Base-by-base conservation (phyloP, 1,140 invertebrate genomes). In the Cotesia glomerata region DNA sequence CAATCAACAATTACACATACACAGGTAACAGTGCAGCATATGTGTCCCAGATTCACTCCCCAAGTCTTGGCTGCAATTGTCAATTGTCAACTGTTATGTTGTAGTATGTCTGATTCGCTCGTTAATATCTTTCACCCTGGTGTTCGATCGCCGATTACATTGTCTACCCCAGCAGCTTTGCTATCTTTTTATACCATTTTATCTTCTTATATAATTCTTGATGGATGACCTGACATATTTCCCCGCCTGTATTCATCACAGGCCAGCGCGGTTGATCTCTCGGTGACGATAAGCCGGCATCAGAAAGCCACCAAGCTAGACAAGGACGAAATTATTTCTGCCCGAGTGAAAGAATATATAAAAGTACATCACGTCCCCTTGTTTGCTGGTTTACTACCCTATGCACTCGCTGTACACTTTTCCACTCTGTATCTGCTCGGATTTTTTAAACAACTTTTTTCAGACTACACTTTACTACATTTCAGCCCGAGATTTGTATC, bases 121-220 rank as follows among this genome's bases (percentile, higher is more conserved):
- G n/a, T 32, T 32, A 5, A 59, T 32, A 18, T 13, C 26, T 59
- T 18, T 59, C 5, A 11, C 26, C 18, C 18, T 13, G 26, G 8
- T 9, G 32, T 49, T 18, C 34, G 18, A 45, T 49, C 13, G n/a
- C 63, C 16, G 36, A 51, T 65, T 65, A 65, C 32, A 34, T 62
- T 39, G 59, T 62, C 59, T 35, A 36, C 14, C 16, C 56, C 49
- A 49, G 14, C 16, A 18, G 36, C 18, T 64, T 14, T 39, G n/a
- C 14, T 66, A 4, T 11, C 14, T 67, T 56, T 56, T 67, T 56
- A 49, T 67, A 56, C 35, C 11, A 16, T 14, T 51, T 54, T n/a
- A 5, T 63, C 32, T 39, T 64, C 14, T 64, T 64, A 16, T 35
- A 71, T 71, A 71, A 71, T 71, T 63, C 34, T 71, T 69, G 68